Evolutionary conservation across 2,113 vertebrate species (phyloP).

Genomic region (Acanthisitta chloris): DNA sequence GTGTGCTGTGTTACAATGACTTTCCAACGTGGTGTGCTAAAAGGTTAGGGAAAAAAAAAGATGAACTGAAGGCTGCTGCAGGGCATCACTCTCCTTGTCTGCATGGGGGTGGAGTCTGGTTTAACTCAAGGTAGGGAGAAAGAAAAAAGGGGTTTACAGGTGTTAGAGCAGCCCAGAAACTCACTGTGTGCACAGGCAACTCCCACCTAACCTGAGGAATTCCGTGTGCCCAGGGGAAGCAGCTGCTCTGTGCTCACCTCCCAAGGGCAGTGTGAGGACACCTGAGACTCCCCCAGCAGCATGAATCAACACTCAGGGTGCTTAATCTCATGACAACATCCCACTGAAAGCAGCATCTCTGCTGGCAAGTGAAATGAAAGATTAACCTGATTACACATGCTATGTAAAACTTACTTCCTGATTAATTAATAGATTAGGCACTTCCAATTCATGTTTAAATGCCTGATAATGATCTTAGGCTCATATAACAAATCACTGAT

Average conservation of each 20-base stretch:
- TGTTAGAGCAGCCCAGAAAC: background rate
- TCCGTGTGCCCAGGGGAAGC: background rate
- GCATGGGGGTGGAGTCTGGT: background rate
- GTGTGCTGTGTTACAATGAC: background rate
- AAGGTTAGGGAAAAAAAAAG: background rate
- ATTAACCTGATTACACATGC: slow-evolving; percentile 37
- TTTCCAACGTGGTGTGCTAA: background rate
- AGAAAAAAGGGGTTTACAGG: background rate
- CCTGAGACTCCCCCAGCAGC: background rate
- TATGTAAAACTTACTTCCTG: slow-evolving; percentile 16
- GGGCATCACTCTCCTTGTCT: background rate
- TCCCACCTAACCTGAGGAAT: rapidly evolving
- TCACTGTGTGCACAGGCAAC: background rate
- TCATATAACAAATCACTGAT: slow-evolving; percentile 10
- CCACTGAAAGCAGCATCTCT: background rate
- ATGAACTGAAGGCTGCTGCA: background rate
- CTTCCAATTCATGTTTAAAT: slow-evolving; percentile 27
- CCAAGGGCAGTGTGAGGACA: background rate
- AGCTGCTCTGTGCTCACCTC: background rate
- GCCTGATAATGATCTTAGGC: slow-evolving; percentile 18
- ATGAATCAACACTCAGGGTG: background rate
- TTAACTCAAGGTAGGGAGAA: background rate
- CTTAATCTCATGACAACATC: background rate
- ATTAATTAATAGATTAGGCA: slow-evolving; percentile 51
- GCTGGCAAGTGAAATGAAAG: slow-evolving; percentile 36